A percentile compares a stretch with the other conserved stretches of the same genome.
Conservation (phyloP, 2,888 invertebrate species). For the Ennomos quercinarius region DNA sequence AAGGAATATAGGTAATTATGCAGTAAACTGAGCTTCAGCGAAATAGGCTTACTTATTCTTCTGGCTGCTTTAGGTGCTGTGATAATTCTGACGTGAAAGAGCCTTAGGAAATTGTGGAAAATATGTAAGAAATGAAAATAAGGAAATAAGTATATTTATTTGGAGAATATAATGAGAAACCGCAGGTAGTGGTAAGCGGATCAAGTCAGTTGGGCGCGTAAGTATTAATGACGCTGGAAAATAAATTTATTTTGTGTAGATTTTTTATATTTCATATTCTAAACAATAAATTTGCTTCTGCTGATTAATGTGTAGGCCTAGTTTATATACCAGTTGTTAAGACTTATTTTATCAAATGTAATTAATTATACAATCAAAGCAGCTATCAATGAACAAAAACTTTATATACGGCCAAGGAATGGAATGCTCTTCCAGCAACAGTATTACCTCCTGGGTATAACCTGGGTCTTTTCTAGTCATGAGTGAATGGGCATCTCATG, state of each 20-base stretch:
- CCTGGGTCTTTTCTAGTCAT: too few relatives aligned
- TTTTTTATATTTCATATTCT: too few relatives aligned
- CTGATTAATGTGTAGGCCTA: too few relatives aligned
- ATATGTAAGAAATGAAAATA: slow-evolving; percentile 13
- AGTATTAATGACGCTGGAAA: not conserved
- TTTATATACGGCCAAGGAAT: too few relatives aligned
- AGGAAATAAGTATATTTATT: not conserved
- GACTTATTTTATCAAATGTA: too few relatives aligned
- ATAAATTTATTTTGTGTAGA: not conserved
- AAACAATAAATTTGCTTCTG: too few relatives aligned
- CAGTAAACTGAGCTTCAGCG: not conserved
- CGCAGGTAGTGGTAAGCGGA: not conserved
- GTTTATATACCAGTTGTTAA: too few relatives aligned
- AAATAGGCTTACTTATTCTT: not conserved
- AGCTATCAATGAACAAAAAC: too few relatives aligned
- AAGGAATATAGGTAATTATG: not conserved
- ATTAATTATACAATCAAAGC: too few relatives aligned
- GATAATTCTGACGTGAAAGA: slow-evolving; percentile 2
- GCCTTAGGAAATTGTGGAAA: slow-evolving; percentile 11
- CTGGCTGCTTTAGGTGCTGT: not conserved
- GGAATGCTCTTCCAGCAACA: too few relatives aligned
- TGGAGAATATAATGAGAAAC: not conserved
- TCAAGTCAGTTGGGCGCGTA: not conserved
- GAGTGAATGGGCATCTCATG: too few relatives aligned
- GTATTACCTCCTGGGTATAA: too few relatives aligned